Evolutionary conservation across 2,797 vertebrate species (phyloP), one percentile per base, ranked within the genome.

Genomic region (Poeciliopsis gracilis): DNA sequence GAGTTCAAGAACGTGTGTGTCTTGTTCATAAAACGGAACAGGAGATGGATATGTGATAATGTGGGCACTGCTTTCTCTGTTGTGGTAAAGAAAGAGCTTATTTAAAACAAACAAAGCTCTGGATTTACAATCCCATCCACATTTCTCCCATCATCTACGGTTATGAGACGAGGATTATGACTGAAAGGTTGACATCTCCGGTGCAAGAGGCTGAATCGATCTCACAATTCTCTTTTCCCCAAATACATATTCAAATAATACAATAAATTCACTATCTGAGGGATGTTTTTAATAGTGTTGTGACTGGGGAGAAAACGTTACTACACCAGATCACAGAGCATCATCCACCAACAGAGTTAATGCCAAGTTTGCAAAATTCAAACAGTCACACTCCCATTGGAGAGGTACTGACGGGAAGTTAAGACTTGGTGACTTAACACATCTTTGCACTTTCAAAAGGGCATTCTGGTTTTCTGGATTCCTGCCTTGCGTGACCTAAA

Each of bases 401-500:
- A 63, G 30, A 63, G 16, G 13, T 33, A 18, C 28, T 61, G 59
- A 36, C 30, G 8, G 30, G 18, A 16, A 16, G 12, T 63, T 36
- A 6, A 59, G 57, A 30, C 28, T 30, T 59, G 28, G 57, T 59
- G 53, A 57, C 53, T 57, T 57, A 55, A 55, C 53, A 57, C 28
- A 30, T 61, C n/a, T 61, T 61, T 61, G 57, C 57, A 61, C 57
- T 61, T 61, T 61, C n/a, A 33, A 33, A 61, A 30, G 57, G 28
- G 57, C 28, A 61, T 30, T 61, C 57, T 61, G 28, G n/a, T 28
- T 61, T 61, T 61, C 57, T 61, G 13, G 28, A 61, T 61, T 28
- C 28, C 28, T 61, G 28, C 28, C 13, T 61, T 61, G 28, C 28
- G 2, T 61, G 57, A 30, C 57, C 57, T 61, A 61, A 61, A 61